These are phyloP conservation scores for Anolis carolinensis DNA, from an alignment of 2,113 vertebrate genomes.

Conservation along the genomic window DNA sequence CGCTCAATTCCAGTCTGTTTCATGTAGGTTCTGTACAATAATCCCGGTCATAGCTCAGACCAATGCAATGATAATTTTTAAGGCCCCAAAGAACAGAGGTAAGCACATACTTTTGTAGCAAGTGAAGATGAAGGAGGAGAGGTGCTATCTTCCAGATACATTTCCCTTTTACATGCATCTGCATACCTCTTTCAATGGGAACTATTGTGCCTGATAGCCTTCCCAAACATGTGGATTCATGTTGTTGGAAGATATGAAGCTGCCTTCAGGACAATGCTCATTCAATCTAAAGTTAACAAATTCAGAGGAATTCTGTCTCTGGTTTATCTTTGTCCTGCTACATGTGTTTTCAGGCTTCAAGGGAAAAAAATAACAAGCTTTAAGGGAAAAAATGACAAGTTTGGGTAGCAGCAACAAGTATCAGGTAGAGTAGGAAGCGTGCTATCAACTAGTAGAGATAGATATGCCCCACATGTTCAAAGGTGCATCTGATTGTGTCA, in stretches of 20 bases:
- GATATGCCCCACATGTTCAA: not conserved
- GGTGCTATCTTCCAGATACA: not conserved
- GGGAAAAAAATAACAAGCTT: not conserved
- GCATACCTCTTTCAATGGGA: not conserved
- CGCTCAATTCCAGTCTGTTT: not conserved
- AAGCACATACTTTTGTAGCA: not conserved
- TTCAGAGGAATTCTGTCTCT: not conserved
- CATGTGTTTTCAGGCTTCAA: not conserved
- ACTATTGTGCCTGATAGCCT: not conserved
- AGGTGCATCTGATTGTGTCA: not conserved
- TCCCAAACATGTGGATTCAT: not conserved
- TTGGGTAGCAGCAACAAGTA: not conserved
- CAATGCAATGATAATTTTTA: not conserved
- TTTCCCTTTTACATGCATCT: not conserved
- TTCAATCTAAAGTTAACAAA: not conserved
- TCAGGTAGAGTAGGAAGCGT: not conserved
- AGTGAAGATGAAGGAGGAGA: not conserved
- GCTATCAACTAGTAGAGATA: not conserved
- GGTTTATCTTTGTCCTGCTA: not conserved
- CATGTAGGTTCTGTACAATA: not conserved
- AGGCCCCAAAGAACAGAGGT: not conserved
- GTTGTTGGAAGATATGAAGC: not conserved
- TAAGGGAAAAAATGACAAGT: not conserved
- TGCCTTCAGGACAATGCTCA: not conserved
- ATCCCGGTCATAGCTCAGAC: not conserved